Percentiles rank a stretch among this genome's conserved stretches.
These are phyloP conservation scores for Halcyon leucocephala DNA, from an alignment of 2,797 vertebrate species.

Conservation along the genomic window DNA sequence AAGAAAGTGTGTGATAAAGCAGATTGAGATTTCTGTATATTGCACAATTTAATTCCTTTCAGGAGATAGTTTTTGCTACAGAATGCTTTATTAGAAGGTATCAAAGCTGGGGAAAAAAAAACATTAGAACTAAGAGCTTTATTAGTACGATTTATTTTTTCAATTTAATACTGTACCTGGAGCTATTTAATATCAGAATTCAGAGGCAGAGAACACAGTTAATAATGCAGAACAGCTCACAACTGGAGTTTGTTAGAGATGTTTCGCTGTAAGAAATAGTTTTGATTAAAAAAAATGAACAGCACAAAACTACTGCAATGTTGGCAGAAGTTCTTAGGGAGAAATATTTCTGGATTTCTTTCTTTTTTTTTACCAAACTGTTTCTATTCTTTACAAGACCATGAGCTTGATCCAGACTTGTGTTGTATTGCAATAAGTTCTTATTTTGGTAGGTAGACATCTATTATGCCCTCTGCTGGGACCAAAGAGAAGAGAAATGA, in stretches of 20 bases:
- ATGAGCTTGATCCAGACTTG: neutral
- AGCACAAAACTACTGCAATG: neutral
- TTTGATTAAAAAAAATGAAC: neutral
- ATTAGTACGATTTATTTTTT: neutral
- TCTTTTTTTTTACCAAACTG: neutral
- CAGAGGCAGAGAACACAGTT: neutral
- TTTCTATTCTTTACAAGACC: neutral
- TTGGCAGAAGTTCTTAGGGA: neutral
- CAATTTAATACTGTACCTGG: neutral
- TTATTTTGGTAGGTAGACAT: neutral
- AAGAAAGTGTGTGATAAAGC: neutral
- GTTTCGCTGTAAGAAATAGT: neutral
- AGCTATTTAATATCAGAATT: neutral
- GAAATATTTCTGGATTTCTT: neutral
- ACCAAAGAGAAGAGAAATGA: neutral
- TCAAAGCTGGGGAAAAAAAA: neutral
- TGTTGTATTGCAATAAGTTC: neutral
- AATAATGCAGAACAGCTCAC: neutral
- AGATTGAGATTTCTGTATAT: neutral
- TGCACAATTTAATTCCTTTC: neutral
- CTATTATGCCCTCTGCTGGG: neutral
- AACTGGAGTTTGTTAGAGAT: neutral
- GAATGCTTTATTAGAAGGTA: neutral
- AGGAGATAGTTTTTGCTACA: neutral
- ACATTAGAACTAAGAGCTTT: neutral